These are phyloP conservation scores for Eupithecia subumbrata DNA, from an alignment of 2,888 invertebrate species.

Conservation along the genomic window DNA sequence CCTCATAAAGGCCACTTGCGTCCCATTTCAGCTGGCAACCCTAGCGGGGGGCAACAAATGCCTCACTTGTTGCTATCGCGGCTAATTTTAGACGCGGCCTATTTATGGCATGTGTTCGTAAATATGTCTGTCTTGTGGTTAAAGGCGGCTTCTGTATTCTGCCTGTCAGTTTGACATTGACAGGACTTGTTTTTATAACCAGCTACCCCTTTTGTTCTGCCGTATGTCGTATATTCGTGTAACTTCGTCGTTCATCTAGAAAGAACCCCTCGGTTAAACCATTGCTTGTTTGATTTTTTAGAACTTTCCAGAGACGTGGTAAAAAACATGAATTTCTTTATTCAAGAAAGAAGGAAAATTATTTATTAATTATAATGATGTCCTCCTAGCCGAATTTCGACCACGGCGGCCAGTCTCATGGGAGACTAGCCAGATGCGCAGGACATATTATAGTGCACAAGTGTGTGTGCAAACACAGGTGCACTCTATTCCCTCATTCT, in stretches of 20 bases:
- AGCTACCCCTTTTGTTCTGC: not conserved
- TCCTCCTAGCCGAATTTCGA: no score
- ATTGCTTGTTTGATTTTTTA: not conserved
- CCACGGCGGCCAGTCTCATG: no score
- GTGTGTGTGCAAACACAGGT: no score
- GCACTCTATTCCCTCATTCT: no score
- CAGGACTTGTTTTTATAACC: conserved; percentile 2
- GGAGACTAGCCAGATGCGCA: no score
- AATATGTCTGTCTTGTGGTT: conserved; percentile 25
- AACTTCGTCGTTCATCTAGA: not conserved
- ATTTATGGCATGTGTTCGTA: conserved; percentile 40
- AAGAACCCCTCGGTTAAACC: not conserved
- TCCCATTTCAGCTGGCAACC: conserved; percentile 24
- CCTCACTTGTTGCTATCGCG: conserved; percentile 45
- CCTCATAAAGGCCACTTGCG: conserved; percentile 11
- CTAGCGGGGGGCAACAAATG: conserved; percentile 40
- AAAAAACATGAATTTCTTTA: no score
- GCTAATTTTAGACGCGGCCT: conserved; percentile 42
- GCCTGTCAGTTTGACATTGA: conserved; percentile 25
- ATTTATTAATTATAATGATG: no score
- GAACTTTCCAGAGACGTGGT: not conserved
- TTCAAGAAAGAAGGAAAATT: not conserved
- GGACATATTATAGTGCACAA: no score
- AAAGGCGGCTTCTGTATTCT: conserved; percentile 15
- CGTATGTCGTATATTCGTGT: not conserved